A percentile compares a stretch with the other conserved stretches of the same genome.
Evolutionary conservation across 2,888 invertebrate species (phyloP).

Genomic region (Theretra japonica): DNA sequence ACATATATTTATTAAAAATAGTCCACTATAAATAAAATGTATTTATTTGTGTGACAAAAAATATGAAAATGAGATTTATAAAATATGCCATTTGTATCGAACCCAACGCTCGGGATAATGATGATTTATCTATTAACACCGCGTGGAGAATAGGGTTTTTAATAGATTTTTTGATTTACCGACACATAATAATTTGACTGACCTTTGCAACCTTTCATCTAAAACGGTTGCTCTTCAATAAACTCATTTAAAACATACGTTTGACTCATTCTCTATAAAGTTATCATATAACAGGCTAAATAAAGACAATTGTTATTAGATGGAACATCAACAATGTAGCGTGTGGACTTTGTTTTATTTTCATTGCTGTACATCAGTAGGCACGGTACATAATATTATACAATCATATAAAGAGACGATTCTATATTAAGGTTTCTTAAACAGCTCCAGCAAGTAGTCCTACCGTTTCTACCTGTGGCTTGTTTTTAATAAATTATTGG

Average conservation of each 20-base stretch:
- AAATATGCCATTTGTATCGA: background rate
- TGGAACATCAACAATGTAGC: constrained; percentile 12
- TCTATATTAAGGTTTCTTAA: no score
- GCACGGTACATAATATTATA: no score
- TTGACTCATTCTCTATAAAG: background rate
- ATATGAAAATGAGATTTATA: background rate
- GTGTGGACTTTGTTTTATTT: background rate
- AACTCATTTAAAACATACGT: no score
- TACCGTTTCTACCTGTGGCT: no score
- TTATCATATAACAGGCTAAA: background rate
- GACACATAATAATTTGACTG: background rate
- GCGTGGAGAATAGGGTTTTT: background rate
- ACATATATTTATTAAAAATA: background rate
- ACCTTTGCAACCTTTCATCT: background rate
- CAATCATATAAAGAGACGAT: no score
- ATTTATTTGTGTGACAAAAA: background rate
- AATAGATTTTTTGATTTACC: background rate
- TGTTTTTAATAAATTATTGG: no score
- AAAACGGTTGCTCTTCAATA: no score
- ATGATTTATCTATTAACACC: constrained; percentile 13
- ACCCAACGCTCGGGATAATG: background rate
- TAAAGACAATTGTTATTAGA: constrained; percentile 9
- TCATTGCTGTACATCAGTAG: background rate
- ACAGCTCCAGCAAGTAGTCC: no score
- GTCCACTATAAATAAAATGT: background rate